Conservation (phyloP, 2,888 invertebrate species). For the Leucoma salicis region DNA sequence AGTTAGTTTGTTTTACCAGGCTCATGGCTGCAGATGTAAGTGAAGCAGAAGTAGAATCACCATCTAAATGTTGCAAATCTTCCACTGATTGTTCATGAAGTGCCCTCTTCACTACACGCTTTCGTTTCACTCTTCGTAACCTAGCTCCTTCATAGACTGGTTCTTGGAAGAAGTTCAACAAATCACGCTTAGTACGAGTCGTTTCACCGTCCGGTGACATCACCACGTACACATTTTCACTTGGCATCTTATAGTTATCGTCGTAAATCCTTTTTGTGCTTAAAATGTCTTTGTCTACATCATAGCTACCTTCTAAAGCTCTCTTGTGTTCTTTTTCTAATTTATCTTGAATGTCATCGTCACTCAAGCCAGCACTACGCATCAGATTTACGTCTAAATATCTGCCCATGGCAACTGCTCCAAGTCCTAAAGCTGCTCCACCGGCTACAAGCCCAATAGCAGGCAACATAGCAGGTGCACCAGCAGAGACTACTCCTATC, state of each 20-base stretch:
- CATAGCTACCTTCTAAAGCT: constrained; percentile 68
- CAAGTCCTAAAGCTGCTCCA: constrained; percentile 91
- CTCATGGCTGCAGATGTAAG: constrained; percentile 71
- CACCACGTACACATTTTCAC: constrained; percentile 77
- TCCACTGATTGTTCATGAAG: constrained; percentile 66
- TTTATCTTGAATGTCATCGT: constrained; percentile 63
- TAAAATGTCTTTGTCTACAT: constrained; percentile 68
- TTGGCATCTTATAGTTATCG: constrained; percentile 79
- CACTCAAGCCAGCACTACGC: constrained; percentile 73
- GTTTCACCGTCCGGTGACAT: constrained; percentile 69
- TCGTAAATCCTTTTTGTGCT: constrained; percentile 69
- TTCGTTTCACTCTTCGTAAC: constrained; percentile 51
- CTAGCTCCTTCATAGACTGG: constrained; percentile 44
- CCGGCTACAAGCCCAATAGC: constrained; percentile 90
- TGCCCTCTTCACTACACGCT: constrained; percentile 55
- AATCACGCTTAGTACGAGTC: constrained; percentile 60
- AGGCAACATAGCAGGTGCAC: constrained; percentile 85
- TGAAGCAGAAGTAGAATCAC: constrained; percentile 45
- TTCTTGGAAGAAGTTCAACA: constrained; percentile 48
- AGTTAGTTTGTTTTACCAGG: constrained; percentile 81
- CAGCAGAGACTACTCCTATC: constrained; percentile 83
- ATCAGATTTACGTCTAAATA: constrained; percentile 85
- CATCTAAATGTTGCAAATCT: constrained; percentile 64
- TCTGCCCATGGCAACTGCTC: constrained; percentile 89
- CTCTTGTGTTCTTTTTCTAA: constrained; percentile 82